phyloP scores from a whole-genome alignment of 2,797 vertebrate species.

The Diplodus puntazzo region DNA sequence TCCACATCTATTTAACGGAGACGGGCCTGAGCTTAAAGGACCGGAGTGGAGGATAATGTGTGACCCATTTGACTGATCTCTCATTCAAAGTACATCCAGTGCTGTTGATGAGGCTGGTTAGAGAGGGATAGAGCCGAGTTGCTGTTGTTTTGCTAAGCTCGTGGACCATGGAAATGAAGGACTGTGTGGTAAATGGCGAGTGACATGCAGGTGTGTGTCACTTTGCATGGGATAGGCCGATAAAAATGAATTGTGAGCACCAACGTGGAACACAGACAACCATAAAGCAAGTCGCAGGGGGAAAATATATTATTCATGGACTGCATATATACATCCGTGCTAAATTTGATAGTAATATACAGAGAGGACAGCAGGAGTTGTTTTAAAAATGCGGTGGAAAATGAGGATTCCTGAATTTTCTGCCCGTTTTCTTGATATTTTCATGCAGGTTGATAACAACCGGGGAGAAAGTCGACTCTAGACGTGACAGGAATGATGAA shows the following conservation, averaged over 20 bases:
- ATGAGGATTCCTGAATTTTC: slow-evolving; percentile 15
- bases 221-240: slow-evolving; percentile 10
- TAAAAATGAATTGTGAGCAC: slow-evolving; percentile 4
- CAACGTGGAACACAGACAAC: not conserved
- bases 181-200: slow-evolving; percentile 36
- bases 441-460: slow-evolving; percentile 24
- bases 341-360: slow-evolving; percentile 7
- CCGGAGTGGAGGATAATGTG: slow-evolving; percentile 44
- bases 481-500: slow-evolving; percentile 29
- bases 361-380: not conserved
- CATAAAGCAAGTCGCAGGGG: not conserved
- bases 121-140: slow-evolving; percentile 1
- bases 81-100: slow-evolving; percentile 47
- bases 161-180: slow-evolving; percentile 16
- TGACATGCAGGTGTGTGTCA: slow-evolving; percentile 25
- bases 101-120: slow-evolving; percentile 31
- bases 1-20: slow-evolving; percentile 56
- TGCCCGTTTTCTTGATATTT: slow-evolving; percentile 15
- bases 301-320: slow-evolving; percentile 24
- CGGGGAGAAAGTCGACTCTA: not conserved
- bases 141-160: slow-evolving; percentile 20
- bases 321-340: slow-evolving; percentile 5
- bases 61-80: slow-evolving; percentile 45
- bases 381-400: slow-evolving; percentile 4
- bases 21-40: slow-evolving; percentile 21